Evolutionary conservation across 2,797 vertebrate genomes (phyloP), one percentile per base, ranked within the genome.

Genomic region (Thalassophryne amazonica): DNA sequence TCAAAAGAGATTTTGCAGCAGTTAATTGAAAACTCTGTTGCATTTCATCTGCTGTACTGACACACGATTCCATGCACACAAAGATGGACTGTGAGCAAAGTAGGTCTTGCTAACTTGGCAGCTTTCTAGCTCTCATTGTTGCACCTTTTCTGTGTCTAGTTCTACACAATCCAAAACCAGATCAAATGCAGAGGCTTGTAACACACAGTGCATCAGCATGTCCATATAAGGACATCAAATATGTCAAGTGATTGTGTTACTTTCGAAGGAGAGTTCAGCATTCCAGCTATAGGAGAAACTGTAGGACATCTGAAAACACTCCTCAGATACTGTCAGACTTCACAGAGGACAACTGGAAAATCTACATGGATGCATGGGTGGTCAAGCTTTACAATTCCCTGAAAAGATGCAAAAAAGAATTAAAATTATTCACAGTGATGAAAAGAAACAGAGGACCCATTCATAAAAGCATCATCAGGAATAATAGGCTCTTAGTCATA

Each of bases 301-400:
- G 64, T 54, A 43, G 87, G 86, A 83, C 68, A 76, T 77, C 35
- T 35, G 61, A 74, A 35, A 69, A 78, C 10, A 10, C 49, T 52
- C 50, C 60, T 60, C 39, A 52, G 64, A 58, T 48, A 40, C 50
- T 18, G 29, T 98, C 93, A 97, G 82, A 93, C 91, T 88, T 97
- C 96, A 51, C 94, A 99, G 79, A 99, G 92, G 80, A 98, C 92
- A 66, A 98, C 87, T 1, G 95, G 95, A 83, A 98, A 98, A 88
- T 98, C 95, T 87, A 94, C 94, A 17, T 98, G 95, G 84, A 98
- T 95, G 78, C 92, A 92, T 32, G 95, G 95, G 66, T 92, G 89
- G 63, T 97, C 94, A 88, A 98, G 85, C 84, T 92, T 93, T 88
- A 98, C 91, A 77, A 93, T 92, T 89, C 95, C 95, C 96, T 97